Evolutionary conservation across 2,797 vertebrate genomes (phyloP).

Genomic region (Rhyacichthys aspro): DNA sequence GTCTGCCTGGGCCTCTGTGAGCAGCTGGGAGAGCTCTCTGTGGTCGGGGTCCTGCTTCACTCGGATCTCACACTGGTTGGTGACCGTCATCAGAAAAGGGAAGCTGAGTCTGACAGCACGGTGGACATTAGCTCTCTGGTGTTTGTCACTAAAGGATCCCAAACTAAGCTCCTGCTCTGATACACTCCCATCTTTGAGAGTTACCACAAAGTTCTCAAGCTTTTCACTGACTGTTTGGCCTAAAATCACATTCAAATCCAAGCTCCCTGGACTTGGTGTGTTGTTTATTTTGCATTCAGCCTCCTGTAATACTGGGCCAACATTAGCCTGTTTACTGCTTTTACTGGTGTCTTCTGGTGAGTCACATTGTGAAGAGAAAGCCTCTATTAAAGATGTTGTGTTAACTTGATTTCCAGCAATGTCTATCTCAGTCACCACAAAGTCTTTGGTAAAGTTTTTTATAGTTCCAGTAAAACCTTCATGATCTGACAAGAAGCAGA

Average conservation of each 20-base stretch:
- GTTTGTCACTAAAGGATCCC: conserved; percentile 85
- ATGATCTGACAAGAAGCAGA: conserved; percentile 79
- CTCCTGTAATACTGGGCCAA: conserved; percentile 28
- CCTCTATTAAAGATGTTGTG: conserved; percentile 13
- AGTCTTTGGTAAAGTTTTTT: conserved; percentile 87
- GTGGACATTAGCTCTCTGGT: conserved; percentile 84
- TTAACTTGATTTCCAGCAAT: conserved; percentile 63
- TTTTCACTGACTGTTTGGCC: conserved; percentile 73
- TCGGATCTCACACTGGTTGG: conserved; percentile 85
- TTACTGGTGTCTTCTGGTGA: conserved; percentile 37
- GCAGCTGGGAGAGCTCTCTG: conserved; percentile 85
- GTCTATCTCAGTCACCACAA: conserved; percentile 90
- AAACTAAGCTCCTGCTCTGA: conserved; percentile 77
- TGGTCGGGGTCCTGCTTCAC: conserved; percentile 86
- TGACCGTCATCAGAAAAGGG: conserved; percentile 89
- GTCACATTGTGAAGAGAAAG: conserved; percentile 13
- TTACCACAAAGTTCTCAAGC: conserved; percentile 81
- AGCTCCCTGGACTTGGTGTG: conserved; percentile 48
- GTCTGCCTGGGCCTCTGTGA: conserved; percentile 87
- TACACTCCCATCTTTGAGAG: conserved; percentile 63
- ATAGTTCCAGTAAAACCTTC: conserved; percentile 88
- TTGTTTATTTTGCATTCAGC: conserved; percentile 31
- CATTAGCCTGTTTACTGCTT: conserved; percentile 24
- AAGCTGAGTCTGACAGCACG: conserved; percentile 85
- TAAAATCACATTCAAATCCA: conserved; percentile 80